Conservation (phyloP, 2,113 vertebrate species). For the Scalopus aquaticus region DNA sequence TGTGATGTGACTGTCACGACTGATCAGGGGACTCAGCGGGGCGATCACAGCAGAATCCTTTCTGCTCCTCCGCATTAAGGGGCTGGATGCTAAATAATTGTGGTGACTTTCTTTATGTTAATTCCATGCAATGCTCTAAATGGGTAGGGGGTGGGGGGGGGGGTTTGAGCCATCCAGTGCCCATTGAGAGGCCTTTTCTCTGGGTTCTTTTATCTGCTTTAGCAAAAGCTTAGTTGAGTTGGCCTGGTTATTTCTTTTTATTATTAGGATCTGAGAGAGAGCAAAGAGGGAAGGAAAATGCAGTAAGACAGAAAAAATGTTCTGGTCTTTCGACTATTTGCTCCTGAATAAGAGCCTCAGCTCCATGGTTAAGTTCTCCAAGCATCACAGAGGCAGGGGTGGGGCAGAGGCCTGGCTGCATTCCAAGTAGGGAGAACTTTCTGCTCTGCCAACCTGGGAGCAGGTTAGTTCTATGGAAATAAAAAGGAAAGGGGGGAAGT, state of each 20-base stretch:
- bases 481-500: background rate
- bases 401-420: background rate
- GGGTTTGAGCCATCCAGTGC: background rate
- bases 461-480: background rate
- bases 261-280: background rate
- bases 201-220: conserved; percentile 9
- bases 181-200: background rate
- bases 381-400: background rate
- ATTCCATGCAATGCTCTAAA: conserved; percentile 14
- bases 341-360: background rate
- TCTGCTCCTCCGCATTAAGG: conserved; percentile 11
- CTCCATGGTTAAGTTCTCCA: background rate
- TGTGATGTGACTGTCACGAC: background rate
- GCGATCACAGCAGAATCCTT: conserved; percentile 52
- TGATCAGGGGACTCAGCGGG: conserved; percentile 6
- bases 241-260: conserved; percentile 1
- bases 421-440: background rate
- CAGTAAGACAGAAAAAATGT: background rate
- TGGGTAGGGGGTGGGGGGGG: background rate
- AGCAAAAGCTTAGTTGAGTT: background rate
- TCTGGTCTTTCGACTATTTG: background rate
- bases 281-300: background rate
- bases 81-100: conserved; percentile 23
- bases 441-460: background rate
- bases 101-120: conserved; percentile 24